Base-by-base conservation (phyloP, 2,797 vertebrate species). In the Miichthys miiuy region DNA sequence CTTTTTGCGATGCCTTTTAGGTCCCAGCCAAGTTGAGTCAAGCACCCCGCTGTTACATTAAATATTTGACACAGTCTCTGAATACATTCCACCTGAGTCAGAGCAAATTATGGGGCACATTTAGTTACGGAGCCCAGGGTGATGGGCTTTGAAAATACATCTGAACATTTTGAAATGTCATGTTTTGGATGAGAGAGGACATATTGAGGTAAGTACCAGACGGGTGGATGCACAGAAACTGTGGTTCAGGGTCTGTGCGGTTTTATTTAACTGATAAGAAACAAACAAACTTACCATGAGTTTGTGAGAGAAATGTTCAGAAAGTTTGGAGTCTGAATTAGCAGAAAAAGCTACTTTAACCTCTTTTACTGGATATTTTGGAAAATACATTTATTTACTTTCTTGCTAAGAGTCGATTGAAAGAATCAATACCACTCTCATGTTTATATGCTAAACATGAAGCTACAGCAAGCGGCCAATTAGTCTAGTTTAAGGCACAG, bases 11-110 rank as follows among this genome's bases (percentile, higher is more conserved):
- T 20, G 67, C 56, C 52, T 81, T 79, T 87, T 30, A 70, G 83
- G 51, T 70, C 46, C 47, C 63, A 48, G 72, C 56, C 74, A 41
- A 68, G 72, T 77, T 64, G 80, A 73, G 56, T 54, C 16, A 3
- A 72, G 69, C 71, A 20, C 38, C 83, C 76, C 5, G 80, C 73
- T 68, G 76, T 0, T 44, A 47, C 76, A 44, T 83, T 65, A 69
- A 77, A 82, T 75, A 80, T 81, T 48, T 76, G 67, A 80, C 79
- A 81, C 69, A 34, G 48, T 17, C 38, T 73, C 48, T 72, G 75
- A 85, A 77, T 52, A 56, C 30, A n/a, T 79, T 68, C 58, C 17
- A 61, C 23, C 25, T 9, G 5, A 77, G 77, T 64, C 30, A 6
- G 38, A 65, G 63, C 20, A 51, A 80, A 80, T 80, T 51, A 79